Evolutionary conservation across 2,888 invertebrate species (phyloP).

Genomic region (Dinocampus coccinellae): DNA sequence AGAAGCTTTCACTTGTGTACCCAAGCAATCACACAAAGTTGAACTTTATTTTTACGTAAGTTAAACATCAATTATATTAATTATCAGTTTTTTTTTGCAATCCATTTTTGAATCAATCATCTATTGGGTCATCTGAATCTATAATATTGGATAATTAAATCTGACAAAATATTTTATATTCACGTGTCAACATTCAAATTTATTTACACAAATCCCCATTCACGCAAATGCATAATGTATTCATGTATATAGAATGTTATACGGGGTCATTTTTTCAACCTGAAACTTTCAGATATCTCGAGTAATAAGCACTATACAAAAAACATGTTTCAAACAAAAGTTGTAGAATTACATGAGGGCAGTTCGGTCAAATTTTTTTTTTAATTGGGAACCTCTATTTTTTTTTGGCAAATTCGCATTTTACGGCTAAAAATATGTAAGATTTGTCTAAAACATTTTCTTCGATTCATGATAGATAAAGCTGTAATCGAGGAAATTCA

Average conservation of each 20-base stretch:
- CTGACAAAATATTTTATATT: neutral
- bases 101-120: neutral
- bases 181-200: neutral
- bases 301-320: too few species aligned
- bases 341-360: too few species aligned
- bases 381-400: too few species aligned
- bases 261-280: neutral
- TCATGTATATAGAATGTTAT: neutral
- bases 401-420: too few species aligned
- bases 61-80: constrained; percentile 55
- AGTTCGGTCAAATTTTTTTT: too few species aligned
- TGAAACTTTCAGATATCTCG: neutral
- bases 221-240: neutral
- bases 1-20: constrained; percentile 81
- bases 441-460: too few species aligned
- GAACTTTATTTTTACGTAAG: constrained; percentile 87
- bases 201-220: neutral
- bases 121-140: neutral
- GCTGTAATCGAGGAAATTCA: too few species aligned
- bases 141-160: neutral
- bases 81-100: neutral
- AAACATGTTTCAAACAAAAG: too few species aligned
- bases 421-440: too few species aligned
- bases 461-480: too few species aligned
- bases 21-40: constrained; percentile 79